These are phyloP conservation scores for Hypsopygia costalis DNA, from an alignment of 2,888 invertebrate species.

Conservation along the genomic window DNA sequence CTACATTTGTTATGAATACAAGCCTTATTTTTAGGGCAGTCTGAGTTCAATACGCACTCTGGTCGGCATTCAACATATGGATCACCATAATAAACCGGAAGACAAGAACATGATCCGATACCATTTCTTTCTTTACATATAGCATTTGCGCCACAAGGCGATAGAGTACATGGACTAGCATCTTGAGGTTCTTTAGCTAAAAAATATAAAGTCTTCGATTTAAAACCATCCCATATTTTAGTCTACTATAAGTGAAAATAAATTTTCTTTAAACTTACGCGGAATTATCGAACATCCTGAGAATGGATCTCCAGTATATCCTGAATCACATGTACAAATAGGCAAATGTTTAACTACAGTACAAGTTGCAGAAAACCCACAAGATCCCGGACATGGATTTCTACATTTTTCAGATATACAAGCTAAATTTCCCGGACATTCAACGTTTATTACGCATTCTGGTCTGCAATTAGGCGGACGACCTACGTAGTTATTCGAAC, in stretches of 20 bases:
- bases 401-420: constrained; percentile 87
- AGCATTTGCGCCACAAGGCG: constrained; percentile 93
- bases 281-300: constrained; percentile 84
- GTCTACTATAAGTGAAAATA: no score
- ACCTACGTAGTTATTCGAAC: constrained; percentile 86
- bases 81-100: constrained; percentile 91
- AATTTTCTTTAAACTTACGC: constrained; percentile 64
- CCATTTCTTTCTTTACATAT: constrained; percentile 90
- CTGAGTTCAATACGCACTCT: constrained; percentile 93
- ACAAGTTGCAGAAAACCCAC: constrained; percentile 86
- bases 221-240: no score
- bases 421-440: constrained; percentile 86
- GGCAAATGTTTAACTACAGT: constrained; percentile 86
- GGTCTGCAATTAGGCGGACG: constrained; percentile 89
- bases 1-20: constrained; percentile 92
- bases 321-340: constrained; percentile 85
- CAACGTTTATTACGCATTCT: constrained; percentile 86
- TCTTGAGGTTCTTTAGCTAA: constrained; percentile 77
- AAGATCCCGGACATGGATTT: constrained; percentile 88
- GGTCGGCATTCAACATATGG: constrained; percentile 92
- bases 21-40: constrained; percentile 88
- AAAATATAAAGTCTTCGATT: constrained; percentile 24
- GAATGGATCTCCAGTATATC: constrained; percentile 89
- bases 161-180: constrained; percentile 86
- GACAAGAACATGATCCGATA: constrained; percentile 90